phyloP scores from a whole-genome alignment of 2,113 vertebrate species.

The Pampusana beccarii region DNA sequence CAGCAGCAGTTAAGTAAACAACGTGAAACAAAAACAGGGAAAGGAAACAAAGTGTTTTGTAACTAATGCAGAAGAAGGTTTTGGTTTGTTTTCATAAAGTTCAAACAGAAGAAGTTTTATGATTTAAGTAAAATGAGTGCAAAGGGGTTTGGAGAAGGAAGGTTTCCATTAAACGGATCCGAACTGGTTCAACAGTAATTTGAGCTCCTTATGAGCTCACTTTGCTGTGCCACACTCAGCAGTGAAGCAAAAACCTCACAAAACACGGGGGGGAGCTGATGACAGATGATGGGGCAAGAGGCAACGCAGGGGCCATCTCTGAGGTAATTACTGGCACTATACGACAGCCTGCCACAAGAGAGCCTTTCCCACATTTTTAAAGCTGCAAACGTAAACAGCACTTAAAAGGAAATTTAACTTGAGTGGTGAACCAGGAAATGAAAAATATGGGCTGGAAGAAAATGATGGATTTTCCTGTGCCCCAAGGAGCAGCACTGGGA shows the following conservation, averaged over 20 bases:
- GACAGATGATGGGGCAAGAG: constrained; percentile 26
- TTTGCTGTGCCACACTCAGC: neutral
- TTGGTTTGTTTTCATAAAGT: constrained; percentile 25
- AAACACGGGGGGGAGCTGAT: neutral
- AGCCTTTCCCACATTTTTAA: neutral
- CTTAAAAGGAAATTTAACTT: neutral
- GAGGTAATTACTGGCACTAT: neutral
- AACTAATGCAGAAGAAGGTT: neutral
- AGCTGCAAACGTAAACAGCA: neutral
- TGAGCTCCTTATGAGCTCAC: constrained; percentile 18
- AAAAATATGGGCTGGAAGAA: neutral
- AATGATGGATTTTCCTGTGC: neutral
- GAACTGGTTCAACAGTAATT: constrained; percentile 28
- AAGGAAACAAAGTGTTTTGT: constrained; percentile 6
- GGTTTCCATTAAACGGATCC: constrained; percentile 50
- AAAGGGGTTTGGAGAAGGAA: constrained; percentile 28
- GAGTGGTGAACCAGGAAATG: neutral
- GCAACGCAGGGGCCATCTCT: neutral
- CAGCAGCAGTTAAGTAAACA: constrained; percentile 6
- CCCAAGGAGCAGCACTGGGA: neutral
- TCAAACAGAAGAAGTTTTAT: constrained; percentile 34
- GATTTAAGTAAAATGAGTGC: neutral
- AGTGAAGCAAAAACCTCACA: neutral
- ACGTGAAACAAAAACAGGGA: neutral
- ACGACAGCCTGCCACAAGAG: neutral